phyloP scores from a whole-genome alignment of 2,113 vertebrate species.

The Tupaia chinensis region DNA sequence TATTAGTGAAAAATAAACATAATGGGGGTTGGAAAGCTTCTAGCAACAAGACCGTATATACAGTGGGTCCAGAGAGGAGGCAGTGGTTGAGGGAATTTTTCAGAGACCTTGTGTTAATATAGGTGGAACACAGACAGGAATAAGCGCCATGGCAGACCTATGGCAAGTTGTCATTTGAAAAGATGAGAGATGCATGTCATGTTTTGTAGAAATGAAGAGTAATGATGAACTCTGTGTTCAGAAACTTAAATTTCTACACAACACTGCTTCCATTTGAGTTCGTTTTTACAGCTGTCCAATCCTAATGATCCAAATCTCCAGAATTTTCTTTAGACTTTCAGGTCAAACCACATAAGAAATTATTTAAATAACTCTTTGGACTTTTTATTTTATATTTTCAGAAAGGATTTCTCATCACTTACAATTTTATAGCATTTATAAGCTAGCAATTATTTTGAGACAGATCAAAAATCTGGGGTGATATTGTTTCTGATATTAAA shows the following conservation, averaged over 20 bases:
- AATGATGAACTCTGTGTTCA: not conserved
- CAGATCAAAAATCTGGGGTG: constrained; percentile 43
- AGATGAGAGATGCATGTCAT: not conserved
- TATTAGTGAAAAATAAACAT: not conserved
- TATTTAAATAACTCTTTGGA: not conserved
- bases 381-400: constrained; percentile 43
- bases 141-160: accelerated
- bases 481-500: constrained; percentile 4
- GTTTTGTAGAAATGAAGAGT: not conserved
- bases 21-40: not conserved
- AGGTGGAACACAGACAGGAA: not conserved
- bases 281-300: constrained; percentile 10
- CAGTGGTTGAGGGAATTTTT: not conserved
- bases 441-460: not conserved
- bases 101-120: not conserved
- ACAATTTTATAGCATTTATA: constrained; percentile 18
- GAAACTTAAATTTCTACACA: not conserved
- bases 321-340: constrained; percentile 19
- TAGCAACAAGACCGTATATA: not conserved
- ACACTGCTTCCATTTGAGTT: not conserved
- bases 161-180: not conserved
- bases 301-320: not conserved
- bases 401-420: constrained; percentile 6
- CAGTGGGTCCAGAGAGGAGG: not conserved
- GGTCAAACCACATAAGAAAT: constrained; percentile 24